These are phyloP conservation scores for Trichonephila inaurata DNA, from an alignment of 1,140 invertebrate genomes.

Conservation along the genomic window DNA sequence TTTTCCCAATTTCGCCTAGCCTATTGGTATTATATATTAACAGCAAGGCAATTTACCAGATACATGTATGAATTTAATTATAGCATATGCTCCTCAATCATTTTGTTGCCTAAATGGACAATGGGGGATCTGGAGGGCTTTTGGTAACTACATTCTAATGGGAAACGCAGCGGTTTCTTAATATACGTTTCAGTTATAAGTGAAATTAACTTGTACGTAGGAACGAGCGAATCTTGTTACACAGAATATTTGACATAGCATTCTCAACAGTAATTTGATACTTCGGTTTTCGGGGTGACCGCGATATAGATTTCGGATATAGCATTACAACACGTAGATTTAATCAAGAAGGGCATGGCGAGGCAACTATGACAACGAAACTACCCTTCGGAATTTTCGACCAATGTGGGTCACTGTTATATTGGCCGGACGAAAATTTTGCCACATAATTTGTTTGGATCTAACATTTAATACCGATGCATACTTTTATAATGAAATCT, in stretches of 20 bases:
- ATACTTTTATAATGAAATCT: no score
- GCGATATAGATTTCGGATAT: neutral
- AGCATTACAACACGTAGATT: neutral
- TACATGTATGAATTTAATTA: no score
- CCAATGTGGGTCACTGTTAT: neutral
- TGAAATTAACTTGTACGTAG: neutral
- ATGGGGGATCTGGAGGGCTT: neutral
- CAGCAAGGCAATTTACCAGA: no score
- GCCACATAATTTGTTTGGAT: neutral
- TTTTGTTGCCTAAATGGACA: neutral
- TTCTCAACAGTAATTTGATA: conserved; percentile 18
- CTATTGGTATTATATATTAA: no score
- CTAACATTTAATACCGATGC: neutral
- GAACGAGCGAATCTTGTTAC: neutral
- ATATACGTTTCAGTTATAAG: neutral
- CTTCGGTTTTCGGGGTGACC: neutral
- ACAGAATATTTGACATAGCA: neutral
- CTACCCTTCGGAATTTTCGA: neutral
- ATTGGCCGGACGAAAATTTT: neutral
- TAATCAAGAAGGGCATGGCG: neutral
- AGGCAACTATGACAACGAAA: conserved; percentile 33
- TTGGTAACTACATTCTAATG: neutral
- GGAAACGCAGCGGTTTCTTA: neutral
- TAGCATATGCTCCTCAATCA: no score
- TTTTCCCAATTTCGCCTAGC: no score